Evolutionary conservation across 1,140 invertebrate genomes (phyloP).

Genomic region (Penaeus indicus): DNA sequence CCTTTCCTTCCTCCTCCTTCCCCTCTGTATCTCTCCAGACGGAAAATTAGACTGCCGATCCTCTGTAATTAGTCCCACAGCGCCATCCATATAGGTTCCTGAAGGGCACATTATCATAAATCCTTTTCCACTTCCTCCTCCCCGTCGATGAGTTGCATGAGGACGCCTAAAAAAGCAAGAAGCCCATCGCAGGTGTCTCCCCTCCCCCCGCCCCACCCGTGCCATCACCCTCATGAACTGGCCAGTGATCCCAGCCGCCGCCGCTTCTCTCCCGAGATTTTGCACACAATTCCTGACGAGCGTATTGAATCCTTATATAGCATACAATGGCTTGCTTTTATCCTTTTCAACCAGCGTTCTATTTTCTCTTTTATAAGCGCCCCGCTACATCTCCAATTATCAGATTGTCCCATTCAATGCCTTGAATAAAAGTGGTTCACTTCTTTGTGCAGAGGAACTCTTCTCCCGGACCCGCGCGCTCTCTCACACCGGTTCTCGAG

Average conservation of each 20-base stretch:
- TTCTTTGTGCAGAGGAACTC: slow-evolving; percentile 61
- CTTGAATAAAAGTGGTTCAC: slow-evolving; percentile 65
- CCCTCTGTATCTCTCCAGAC: background rate
- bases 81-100: no score
- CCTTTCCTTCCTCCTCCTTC: background rate
- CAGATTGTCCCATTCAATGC: slow-evolving; percentile 66
- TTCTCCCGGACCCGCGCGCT: slow-evolving; percentile 15
- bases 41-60: no score
- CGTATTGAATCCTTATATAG: slow-evolving; percentile 61
- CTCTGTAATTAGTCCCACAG: no score
- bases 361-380: slow-evolving; percentile 62
- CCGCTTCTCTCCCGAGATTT: slow-evolving; percentile 22
- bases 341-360: slow-evolving; percentile 53
- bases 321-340: slow-evolving; percentile 55
- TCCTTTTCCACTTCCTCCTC: no score
- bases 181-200: background rate
- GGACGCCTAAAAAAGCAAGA: no score
- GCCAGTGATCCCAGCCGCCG: background rate
- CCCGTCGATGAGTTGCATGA: no score
- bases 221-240: background rate
- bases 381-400: slow-evolving; percentile 60
- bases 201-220: background rate
- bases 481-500: slow-evolving; percentile 37
- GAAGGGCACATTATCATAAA: no score
- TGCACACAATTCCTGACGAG: slow-evolving; percentile 10